These are phyloP conservation scores for Conistra vaccinii DNA, from an alignment of 2,888 invertebrate genomes.

Conservation along the genomic window DNA sequence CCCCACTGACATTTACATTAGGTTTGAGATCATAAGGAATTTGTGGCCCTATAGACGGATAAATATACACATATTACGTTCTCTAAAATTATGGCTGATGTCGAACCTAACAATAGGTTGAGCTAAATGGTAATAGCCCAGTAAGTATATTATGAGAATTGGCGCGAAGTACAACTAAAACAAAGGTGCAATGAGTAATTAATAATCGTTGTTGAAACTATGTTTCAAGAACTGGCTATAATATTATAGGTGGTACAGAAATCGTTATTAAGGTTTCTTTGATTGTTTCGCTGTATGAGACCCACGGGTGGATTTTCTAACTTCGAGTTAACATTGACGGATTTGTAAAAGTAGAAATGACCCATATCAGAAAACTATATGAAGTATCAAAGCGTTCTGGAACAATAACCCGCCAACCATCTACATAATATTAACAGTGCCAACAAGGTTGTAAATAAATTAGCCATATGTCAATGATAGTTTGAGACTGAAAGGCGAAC, in stretches of 20 bases:
- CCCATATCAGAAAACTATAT: not conserved
- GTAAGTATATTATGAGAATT: slow-evolving; percentile 61
- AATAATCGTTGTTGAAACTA: slow-evolving; percentile 38
- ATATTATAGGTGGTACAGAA: not conserved
- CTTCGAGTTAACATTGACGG: not conserved
- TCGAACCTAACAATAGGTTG: slow-evolving; percentile 60
- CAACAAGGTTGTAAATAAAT: slow-evolving; percentile 70
- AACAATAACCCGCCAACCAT: slow-evolving; percentile 16
- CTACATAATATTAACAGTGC: slow-evolving; percentile 16
- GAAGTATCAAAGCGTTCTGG: slow-evolving; percentile 24
- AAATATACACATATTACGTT: slow-evolving; percentile 31
- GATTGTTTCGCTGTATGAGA: not conserved
- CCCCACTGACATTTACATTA: slow-evolving; percentile 65
- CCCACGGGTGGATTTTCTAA: not conserved
- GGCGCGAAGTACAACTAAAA: slow-evolving; percentile 59
- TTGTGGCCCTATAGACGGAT: slow-evolving; percentile 44
- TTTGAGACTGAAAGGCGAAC: slow-evolving; percentile 73
- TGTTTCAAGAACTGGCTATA: slow-evolving; percentile 20
- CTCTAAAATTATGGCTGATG: slow-evolving; percentile 44
- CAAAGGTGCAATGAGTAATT: slow-evolving; percentile 51
- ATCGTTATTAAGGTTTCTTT: slow-evolving; percentile 11
- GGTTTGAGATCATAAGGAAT: slow-evolving; percentile 64
- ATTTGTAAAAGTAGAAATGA: not conserved
- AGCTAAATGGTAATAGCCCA: slow-evolving; percentile 51
- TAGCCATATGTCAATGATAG: slow-evolving; percentile 64